Evolutionary conservation across 35 echinoderm and acorn worm species (phyloP).

Genomic region (Ptychodera flava): DNA sequence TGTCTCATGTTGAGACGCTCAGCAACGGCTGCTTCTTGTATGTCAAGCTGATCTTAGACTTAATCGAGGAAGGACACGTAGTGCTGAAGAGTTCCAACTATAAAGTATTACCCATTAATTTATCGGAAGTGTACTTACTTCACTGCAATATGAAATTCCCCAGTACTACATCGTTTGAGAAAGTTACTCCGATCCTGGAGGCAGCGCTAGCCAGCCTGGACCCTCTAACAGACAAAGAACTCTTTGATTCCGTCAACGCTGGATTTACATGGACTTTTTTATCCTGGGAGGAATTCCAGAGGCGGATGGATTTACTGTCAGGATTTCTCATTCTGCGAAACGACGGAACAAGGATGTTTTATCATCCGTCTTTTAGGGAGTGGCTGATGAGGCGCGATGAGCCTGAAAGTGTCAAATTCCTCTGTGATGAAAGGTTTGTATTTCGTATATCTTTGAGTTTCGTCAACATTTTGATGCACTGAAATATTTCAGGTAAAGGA

Average conservation of each 20-base stretch:
- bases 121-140: constrained; percentile 95
- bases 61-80: constrained; percentile 86
- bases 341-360: constrained; percentile 87
- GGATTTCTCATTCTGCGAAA: constrained; percentile 66
- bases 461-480: background rate
- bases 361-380: constrained; percentile 99
- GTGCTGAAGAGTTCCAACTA: constrained; percentile 77
- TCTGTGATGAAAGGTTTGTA: constrained; percentile 89
- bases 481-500: background rate
- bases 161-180: constrained; percentile 74
- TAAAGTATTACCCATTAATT: constrained; percentile 90
- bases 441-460: too few relatives aligned
- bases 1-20: constrained; percentile 57
- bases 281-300: constrained; percentile 63
- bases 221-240: constrained; percentile 61
- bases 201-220: constrained; percentile 68
- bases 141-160: constrained; percentile 94
- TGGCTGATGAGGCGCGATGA: constrained; percentile 93
- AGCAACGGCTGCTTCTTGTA: constrained; percentile 91
- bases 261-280: constrained; percentile 54
- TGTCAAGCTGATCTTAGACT: constrained; percentile 90
- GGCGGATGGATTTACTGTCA: constrained; percentile 50
- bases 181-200: constrained; percentile 78
- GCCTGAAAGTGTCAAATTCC: constrained; percentile 89
- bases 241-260: constrained; percentile 79